Base-by-base conservation (phyloP, 2,113 vertebrate species). In the Xiphias gladius region DNA sequence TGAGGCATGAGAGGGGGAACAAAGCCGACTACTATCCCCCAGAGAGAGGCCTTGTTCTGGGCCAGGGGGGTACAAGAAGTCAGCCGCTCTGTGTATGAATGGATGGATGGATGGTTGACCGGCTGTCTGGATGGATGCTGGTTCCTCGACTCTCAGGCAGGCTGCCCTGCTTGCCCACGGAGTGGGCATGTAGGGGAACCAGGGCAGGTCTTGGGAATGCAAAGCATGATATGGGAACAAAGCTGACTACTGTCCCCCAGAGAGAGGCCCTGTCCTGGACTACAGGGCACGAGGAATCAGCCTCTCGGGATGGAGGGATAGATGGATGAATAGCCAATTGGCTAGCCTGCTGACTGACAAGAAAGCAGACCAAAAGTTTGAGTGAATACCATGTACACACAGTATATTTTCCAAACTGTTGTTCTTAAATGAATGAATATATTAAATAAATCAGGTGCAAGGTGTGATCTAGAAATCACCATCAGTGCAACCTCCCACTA, bases 21-120 rank as follows among this genome's bases (percentile, higher is more conserved):
- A 96, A 95, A 93, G 94, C 86, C 4, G 79, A 90, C 91, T 91
- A 94, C 93, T 96, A 95, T 95, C 93, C 92, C 94, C 92, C 86
- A 93, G 93, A 93, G 91, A 91, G 92, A 93, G 84, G 90, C 89
- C 89, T 94, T 91, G 92, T 92, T 90, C 88, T 90, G 82, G 89
- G 86, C 76, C 41, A 66, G 64, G 73, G 88, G 85, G 86, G 88
- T 84, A 88, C 89, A 92, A 91, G 86, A 88, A 90, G 91, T 90
- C 86, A 93, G 86, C 65, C 69, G 16, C 81, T 91, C 65, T 37
- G 22, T 73, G 80, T 71, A 90, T 92, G 92, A 90, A 93, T 92
- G 76, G 76, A 91, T 75, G 79, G 70, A 85, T 79, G 83, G 70
- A 76, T 76, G 80, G 73, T 32, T 82, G 90, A 76, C 74, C 52